These are phyloP conservation scores for Archilochus colubris DNA, from an alignment of 2,113 vertebrate species.

Conservation along the genomic window DNA sequence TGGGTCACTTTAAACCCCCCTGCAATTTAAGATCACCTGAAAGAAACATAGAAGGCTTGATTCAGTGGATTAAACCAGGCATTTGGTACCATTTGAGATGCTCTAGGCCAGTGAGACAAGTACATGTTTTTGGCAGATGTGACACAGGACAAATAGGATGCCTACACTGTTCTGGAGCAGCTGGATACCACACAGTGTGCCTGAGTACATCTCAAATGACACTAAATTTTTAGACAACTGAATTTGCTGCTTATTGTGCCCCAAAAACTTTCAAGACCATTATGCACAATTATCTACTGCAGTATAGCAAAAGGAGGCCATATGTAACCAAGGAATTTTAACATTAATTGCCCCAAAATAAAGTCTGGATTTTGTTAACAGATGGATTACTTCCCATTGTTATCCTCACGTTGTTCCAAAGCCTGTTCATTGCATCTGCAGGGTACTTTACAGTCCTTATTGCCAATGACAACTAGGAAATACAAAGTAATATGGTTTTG, in stretches of 20 bases:
- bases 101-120: background rate
- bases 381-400: background rate
- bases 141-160: background rate
- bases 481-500: background rate
- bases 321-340: background rate
- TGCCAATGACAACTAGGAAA: background rate
- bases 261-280: background rate
- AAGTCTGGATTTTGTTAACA: constrained; percentile 1
- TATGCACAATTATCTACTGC: background rate
- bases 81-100: background rate
- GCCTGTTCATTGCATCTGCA: background rate
- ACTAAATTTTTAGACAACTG: background rate
- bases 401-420: background rate
- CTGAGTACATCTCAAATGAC: background rate
- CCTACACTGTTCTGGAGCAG: background rate
- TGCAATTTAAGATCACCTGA: background rate
- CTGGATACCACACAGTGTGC: background rate
- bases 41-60: background rate
- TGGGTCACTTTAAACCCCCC: background rate
- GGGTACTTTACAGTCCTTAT: background rate
- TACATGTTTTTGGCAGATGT: background rate
- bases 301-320: background rate
- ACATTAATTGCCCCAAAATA: background rate
- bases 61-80: background rate
- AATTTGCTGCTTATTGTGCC: background rate